phyloP scores from a whole-genome alignment of 2,113 vertebrate genomes.

The Athene noctua region DNA sequence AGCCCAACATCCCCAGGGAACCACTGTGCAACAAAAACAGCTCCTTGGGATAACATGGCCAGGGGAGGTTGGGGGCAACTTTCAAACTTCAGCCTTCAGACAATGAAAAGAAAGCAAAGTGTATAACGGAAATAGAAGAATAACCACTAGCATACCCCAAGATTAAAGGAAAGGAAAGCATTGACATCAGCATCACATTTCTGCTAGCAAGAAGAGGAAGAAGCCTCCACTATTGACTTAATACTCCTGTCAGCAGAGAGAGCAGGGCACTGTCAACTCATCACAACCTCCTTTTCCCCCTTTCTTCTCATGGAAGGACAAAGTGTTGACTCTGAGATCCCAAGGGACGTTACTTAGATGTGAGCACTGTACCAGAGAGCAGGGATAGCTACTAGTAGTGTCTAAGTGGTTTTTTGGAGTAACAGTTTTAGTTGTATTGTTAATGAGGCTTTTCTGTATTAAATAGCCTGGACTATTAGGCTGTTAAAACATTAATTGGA shows the following conservation, averaged over 20 bases:
- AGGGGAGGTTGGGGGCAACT: not conserved
- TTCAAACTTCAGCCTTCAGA: not conserved
- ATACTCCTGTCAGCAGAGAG: not conserved
- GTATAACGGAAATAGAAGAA: not conserved
- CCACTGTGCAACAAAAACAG: not conserved
- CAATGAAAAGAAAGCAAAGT: not conserved
- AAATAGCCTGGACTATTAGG: not conserved
- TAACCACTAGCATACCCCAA: not conserved
- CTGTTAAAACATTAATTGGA: not conserved
- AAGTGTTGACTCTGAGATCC: not conserved
- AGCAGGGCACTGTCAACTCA: not conserved
- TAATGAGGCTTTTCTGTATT: not conserved
- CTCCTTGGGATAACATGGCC: not conserved
- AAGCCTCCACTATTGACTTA: not conserved
- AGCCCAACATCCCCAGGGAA: not conserved
- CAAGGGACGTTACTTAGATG: not conserved
- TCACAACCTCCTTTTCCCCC: not conserved
- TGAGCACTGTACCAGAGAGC: not conserved
- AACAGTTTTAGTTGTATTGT: not conserved
- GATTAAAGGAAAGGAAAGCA: not conserved
- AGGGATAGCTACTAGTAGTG: not conserved
- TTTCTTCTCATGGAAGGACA: not conserved
- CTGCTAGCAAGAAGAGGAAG: not conserved
- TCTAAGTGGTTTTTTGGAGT: not conserved
- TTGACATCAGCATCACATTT: not conserved